Conservation (phyloP, 2,888 invertebrate genomes). For the Lasioglossum pauxillum region DNA sequence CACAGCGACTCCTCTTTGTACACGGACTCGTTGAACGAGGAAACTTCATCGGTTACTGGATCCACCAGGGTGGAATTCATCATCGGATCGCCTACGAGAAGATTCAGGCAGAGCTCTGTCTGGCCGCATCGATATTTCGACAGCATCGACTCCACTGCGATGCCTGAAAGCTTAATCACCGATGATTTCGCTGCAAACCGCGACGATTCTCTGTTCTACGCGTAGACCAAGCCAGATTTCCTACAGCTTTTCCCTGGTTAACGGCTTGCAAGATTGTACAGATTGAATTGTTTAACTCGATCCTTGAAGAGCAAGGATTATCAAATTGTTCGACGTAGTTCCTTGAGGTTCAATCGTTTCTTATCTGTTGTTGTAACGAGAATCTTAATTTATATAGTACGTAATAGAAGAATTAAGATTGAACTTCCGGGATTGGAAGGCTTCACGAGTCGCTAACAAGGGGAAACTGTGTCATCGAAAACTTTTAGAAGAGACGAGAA, state of each 20-base stretch:
- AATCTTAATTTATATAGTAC: background rate
- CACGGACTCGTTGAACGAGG: slow-evolving; percentile 86
- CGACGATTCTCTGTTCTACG: slow-evolving; percentile 84
- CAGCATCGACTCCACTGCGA: slow-evolving; percentile 87
- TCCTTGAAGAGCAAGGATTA: background rate
- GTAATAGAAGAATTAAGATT: background rate
- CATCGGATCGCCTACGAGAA: slow-evolving; percentile 81
- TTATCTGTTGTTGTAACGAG: background rate
- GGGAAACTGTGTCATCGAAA: background rate
- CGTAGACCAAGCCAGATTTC: background rate
- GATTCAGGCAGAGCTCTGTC: slow-evolving; percentile 84
- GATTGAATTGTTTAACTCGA: background rate
- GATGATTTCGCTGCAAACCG: slow-evolving; percentile 84
- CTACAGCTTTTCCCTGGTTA: background rate
- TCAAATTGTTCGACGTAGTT: background rate
- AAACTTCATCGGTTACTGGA: slow-evolving; percentile 82
- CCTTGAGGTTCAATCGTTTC: background rate
- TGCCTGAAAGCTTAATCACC: slow-evolving; percentile 81
- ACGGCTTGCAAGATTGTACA: background rate
- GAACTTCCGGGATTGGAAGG: background rate
- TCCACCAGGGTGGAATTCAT: slow-evolving; percentile 86
- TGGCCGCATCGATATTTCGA: slow-evolving; percentile 86
- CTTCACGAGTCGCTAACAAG: background rate
- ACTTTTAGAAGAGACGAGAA: background rate
- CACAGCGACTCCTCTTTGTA: slow-evolving; percentile 82